Conservation (phyloP, 2,888 invertebrate species). For the Drosophila paracracens region DNA sequence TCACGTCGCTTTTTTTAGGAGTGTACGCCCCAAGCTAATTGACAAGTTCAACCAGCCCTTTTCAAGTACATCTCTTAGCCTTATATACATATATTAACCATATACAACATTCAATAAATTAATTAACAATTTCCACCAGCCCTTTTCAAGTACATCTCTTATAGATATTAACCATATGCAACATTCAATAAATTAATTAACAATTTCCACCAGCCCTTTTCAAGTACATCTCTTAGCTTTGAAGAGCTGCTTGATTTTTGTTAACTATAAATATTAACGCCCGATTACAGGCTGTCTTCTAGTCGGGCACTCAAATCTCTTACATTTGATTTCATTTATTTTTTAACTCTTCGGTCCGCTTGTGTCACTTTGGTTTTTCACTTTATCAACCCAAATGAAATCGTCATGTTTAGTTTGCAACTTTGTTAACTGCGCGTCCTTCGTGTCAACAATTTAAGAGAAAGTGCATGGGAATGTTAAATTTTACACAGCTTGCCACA, state of each 20-base stretch:
- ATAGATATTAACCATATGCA: no score
- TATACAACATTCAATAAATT: no score
- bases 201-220: not conserved
- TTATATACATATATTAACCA: not conserved
- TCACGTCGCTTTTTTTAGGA: no score
- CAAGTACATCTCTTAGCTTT: no score
- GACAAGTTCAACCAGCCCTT: not conserved
- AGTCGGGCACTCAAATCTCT: not conserved
- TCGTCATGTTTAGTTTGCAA: slow-evolving; percentile 12
- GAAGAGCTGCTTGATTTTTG: not conserved
- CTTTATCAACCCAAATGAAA: not conserved
- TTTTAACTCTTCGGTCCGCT: slow-evolving; percentile 1
- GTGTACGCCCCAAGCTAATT: not conserved
- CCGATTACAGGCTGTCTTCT: not conserved
- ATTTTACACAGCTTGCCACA: slow-evolving; percentile 3
- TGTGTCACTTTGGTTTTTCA: not conserved
- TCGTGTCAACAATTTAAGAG: slow-evolving; percentile 25
- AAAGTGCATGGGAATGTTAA: not conserved
- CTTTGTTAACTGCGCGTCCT: not conserved
- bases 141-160: not conserved
- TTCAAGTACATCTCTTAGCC: not conserved
- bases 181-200: no score
- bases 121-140: not conserved
- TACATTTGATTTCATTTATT: not conserved
- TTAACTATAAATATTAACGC: not conserved